phyloP scores from a whole-genome alignment of 1,140 invertebrate genomes.

The Apis laboriosa region DNA sequence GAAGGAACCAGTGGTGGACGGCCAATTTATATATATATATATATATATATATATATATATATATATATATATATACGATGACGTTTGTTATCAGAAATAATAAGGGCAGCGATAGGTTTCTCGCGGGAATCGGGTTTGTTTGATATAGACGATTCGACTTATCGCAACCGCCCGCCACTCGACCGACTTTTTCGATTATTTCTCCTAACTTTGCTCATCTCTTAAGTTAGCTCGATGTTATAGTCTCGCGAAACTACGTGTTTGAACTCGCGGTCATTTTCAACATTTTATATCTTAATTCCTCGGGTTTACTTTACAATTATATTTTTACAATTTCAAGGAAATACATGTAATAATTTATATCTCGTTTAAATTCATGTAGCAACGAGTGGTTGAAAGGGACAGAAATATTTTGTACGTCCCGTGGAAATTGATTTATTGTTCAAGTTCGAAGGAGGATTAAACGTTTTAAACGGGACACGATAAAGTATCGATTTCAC shows the following conservation, averaged over 20 bases:
- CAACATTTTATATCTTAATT: background rate
- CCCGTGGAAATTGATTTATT: too few species aligned
- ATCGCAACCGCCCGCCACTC: conserved; percentile 46
- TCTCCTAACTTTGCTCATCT: conserved; percentile 57
- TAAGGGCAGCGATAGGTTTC: conserved; percentile 43
- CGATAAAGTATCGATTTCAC: too few species aligned
- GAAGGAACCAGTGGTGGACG: conserved; percentile 7
- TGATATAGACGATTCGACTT: conserved; percentile 15
- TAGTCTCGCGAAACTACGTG: background rate
- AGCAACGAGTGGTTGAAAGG: background rate
- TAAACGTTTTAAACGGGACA: too few species aligned
- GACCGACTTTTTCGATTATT: conserved; percentile 64
- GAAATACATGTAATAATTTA: background rate
- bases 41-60: too few species aligned
- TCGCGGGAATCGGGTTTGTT: conserved; percentile 46
- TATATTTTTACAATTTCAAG: too few species aligned
- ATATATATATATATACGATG: background rate
- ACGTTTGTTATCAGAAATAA: conserved; percentile 57
- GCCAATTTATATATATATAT: background rate
- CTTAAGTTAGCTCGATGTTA: background rate
- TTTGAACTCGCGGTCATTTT: too few species aligned
- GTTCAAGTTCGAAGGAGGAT: too few species aligned
- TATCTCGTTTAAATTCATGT: background rate
- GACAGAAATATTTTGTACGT: background rate
- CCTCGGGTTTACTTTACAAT: too few species aligned